Base-by-base conservation (phyloP, 2,888 invertebrate species). In the Brenthis daphne region DNA sequence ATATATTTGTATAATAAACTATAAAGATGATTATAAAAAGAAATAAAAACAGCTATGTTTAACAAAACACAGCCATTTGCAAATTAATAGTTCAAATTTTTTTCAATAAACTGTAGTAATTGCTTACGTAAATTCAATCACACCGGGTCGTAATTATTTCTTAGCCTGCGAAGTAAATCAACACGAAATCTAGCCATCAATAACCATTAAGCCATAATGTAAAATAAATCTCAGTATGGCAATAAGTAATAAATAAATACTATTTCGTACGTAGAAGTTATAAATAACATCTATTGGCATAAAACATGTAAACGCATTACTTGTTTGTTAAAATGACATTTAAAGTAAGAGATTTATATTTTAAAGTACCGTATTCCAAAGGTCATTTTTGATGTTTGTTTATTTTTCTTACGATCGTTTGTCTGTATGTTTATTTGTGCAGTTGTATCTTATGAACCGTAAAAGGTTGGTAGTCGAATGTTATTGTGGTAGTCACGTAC, bases 101-200 rank as follows among this genome's bases (percentile, higher is more conserved):
- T 57, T 64, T 68, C 57, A 64, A 68, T 53, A 37, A 51, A 20
- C 51, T 57, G 11, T 6, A 47, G 29, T 57, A 55, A 71, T 71
- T 63, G 65, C 64, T 67, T 51, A 67, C 55, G 55, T 67, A 56
- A 72, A 72, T 70, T 72, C 70, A 72, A 70, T 70, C 67, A 68
- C 57, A 51, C 13, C 57, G 65, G 33, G 29, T 63, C 12, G 66
- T 71, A 70, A 69, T 73, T 68, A 70, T 55, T 69, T 33, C 58
- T 71, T 64, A 64, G 67, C 65, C 72, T 67, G 73, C 70, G 69
- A 69, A 70, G 69, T 70, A 72, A 74, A 74, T 73, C 72, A 73
- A 73, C 77, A 76, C 75, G 76, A 73, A 73, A 75, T 73, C 58
- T 67, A 65, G 71, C 67, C 76, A 76, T 75, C 73, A 77, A 77